Conservation (phyloP, 2,113 vertebrate genomes). For the Malurus elegans region DNA sequence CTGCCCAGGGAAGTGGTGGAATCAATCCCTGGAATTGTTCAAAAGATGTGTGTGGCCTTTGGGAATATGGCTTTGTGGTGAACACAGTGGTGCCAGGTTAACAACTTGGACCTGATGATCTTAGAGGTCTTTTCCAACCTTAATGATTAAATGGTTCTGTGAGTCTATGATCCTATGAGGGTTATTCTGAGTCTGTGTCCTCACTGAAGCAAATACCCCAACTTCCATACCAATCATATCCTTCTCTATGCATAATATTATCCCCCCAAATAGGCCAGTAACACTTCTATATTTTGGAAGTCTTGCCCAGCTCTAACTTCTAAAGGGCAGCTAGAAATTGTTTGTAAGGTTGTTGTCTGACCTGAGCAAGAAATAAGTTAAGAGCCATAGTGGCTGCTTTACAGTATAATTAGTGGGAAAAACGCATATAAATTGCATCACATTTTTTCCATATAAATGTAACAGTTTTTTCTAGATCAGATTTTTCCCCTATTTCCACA, state of each 20-base stretch:
- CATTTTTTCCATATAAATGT: background rate
- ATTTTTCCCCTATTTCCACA: background rate
- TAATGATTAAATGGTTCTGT: background rate
- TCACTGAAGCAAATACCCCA: background rate
- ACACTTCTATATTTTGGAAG: background rate
- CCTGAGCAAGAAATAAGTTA: background rate
- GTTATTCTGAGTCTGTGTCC: background rate
- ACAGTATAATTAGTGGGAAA: background rate
- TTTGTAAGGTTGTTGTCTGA: background rate
- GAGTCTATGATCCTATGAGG: background rate
- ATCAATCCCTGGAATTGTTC: background rate
- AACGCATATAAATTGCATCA: background rate
- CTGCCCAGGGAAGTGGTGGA: background rate
- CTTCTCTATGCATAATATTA: background rate
- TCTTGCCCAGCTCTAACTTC: background rate
- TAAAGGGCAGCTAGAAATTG: background rate
- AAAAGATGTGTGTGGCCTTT: background rate
- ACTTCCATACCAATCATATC: background rate
- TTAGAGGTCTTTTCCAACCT: background rate
- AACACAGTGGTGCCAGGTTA: background rate
- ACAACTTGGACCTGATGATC: background rate
- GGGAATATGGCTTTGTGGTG: background rate
- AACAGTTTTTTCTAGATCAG: background rate
- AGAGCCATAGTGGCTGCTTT: background rate
- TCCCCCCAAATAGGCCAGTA: background rate